Conservation (phyloP, 2,888 invertebrate genomes). For the Neria commutata region DNA sequence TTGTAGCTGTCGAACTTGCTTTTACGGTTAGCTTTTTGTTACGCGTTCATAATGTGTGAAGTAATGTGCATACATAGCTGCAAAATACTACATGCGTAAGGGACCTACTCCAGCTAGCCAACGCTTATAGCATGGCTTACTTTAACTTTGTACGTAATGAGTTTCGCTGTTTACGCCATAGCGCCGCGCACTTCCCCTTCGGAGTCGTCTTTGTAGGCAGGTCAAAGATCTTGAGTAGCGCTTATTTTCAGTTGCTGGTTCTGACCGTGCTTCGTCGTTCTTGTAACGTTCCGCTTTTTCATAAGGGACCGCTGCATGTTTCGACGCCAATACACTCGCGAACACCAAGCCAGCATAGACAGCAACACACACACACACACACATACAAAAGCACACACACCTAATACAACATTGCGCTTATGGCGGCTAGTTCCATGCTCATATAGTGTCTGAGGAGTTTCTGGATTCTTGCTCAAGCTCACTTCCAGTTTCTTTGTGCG, state of each 20-base stretch:
- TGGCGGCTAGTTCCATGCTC: too few species aligned
- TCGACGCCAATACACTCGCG: too few species aligned
- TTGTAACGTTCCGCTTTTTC: too few species aligned
- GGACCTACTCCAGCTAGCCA: too few species aligned
- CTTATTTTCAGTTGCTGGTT: slow-evolving; percentile 21
- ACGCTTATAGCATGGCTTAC: too few species aligned
- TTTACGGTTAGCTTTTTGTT: slow-evolving; percentile 50
- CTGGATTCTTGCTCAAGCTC: too few species aligned
- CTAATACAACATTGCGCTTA: too few species aligned
- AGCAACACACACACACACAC: neutral
- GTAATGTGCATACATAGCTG: neutral
- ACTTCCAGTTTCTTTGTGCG: too few species aligned
- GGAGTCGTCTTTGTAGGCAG: slow-evolving; percentile 34
- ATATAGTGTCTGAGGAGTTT: too few species aligned
- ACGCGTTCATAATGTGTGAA: slow-evolving; percentile 19
- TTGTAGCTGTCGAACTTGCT: slow-evolving; percentile 46
- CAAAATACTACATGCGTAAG: neutral
- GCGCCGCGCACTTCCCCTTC: too few species aligned
- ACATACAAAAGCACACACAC: neutral
- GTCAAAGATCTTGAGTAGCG: slow-evolving; percentile 57
- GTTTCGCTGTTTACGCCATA: too few species aligned
- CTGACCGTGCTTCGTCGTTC: slow-evolving; percentile 8
- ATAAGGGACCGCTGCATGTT: slow-evolving; percentile 3
- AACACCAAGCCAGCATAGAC: neutral
- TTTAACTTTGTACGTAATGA: too few species aligned